Evolutionary conservation across 1,140 invertebrate species (phyloP).

Genomic region (Zaprionus taronus): DNA sequence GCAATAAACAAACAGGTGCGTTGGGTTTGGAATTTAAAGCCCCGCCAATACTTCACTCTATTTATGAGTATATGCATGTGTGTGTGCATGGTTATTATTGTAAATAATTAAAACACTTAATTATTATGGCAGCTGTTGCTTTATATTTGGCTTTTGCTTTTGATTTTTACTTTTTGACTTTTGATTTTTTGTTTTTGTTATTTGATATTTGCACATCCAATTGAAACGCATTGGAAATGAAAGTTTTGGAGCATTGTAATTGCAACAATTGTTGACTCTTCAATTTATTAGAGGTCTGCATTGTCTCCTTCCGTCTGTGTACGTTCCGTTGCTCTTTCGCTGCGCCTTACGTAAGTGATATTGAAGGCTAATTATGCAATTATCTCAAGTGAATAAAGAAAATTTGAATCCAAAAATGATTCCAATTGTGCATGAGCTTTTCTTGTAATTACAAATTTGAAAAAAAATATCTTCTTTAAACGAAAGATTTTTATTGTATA

Average conservation of each 20-base stretch:
- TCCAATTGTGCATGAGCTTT: not conserved
- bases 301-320: constrained; percentile 35
- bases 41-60: constrained; percentile 13
- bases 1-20: constrained; percentile 19
- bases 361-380: constrained; percentile 76
- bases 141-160: constrained; percentile 17
- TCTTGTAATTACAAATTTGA: not conserved
- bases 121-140: constrained; percentile 33
- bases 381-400: constrained; percentile 40
- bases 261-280: constrained; percentile 57
- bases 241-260: constrained; percentile 46
- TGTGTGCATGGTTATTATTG: constrained; percentile 2
- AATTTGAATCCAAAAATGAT: not conserved
- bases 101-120: constrained; percentile 34
- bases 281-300: constrained; percentile 74
- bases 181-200: constrained; percentile 14
- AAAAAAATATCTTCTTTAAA: not conserved
- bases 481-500: not conserved
- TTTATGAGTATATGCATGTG: not conserved
- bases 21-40: constrained; percentile 23
- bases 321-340: constrained; percentile 47
- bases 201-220: constrained; percentile 38
- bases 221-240: constrained; percentile 70
- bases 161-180: constrained; percentile 9
- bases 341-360: constrained; percentile 72